phyloP scores from a whole-genome alignment of 37 sponge, comb jelly and placozoan species.

The Aphrocallistes beatrix region DNA sequence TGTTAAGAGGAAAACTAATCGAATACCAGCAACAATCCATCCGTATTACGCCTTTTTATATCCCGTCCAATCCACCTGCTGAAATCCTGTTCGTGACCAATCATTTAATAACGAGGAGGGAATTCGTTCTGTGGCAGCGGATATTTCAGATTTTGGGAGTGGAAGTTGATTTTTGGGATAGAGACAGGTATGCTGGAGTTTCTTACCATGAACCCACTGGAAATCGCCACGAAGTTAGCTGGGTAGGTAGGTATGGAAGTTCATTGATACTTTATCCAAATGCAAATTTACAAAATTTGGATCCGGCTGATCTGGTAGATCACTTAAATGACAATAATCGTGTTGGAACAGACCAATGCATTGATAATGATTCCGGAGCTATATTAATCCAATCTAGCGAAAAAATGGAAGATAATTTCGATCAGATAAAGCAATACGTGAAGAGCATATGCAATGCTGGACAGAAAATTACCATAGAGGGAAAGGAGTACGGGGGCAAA shows the following conservation, averaged over 20 bases:
- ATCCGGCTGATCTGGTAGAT: constrained; percentile 32
- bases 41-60: constrained; percentile 57
- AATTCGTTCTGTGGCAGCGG: constrained; percentile 67
- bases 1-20: constrained; percentile 60
- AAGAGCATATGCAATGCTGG: not conserved
- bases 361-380: not conserved
- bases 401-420: not conserved
- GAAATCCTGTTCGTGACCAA: constrained; percentile 55
- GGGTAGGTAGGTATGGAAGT: constrained; percentile 47
- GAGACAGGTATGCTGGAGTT: constrained; percentile 43
- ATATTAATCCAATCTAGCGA: not conserved
- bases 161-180: constrained; percentile 69
- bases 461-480: not conserved
- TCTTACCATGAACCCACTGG: constrained; percentile 39
- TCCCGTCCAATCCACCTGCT: constrained; percentile 43
- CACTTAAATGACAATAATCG: constrained; percentile 44
- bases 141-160: constrained; percentile 37
- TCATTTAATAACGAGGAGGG: constrained; percentile 37
- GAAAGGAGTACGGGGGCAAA: constrained; percentile 11
- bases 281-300: not conserved
- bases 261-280: constrained; percentile 52
- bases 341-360: not conserved
- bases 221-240: constrained; percentile 34
- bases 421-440: not conserved
- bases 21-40: constrained; percentile 54